Evolutionary conservation across 2,888 invertebrate species (phyloP).

Genomic region (Erpobdella octoculata): DNA sequence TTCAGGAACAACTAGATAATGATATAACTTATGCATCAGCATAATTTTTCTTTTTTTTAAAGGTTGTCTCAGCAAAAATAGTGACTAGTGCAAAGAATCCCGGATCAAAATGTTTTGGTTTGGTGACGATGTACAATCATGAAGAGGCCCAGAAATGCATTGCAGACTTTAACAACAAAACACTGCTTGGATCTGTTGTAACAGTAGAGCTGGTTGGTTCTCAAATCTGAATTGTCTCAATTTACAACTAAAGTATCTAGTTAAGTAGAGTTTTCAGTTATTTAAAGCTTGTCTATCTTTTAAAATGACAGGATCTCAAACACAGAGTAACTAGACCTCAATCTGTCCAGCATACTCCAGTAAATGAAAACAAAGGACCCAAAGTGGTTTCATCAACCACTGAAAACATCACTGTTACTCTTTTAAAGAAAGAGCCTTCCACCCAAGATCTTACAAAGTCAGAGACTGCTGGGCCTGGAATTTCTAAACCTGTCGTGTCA

Average conservation of each 20-base stretch:
- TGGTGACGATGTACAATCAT: constrained; percentile 8
- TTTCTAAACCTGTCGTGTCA: not conserved
- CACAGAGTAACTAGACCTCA: not conserved
- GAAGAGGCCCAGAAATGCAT: constrained; percentile 4
- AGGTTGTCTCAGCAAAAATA: constrained; percentile 4
- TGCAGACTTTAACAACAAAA: not conserved
- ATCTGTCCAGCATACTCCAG: too few relatives aligned
- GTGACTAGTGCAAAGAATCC: constrained; percentile 11
- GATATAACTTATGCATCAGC: not conserved
- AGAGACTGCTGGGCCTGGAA: not conserved
- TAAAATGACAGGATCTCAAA: not conserved
- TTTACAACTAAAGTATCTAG: not conserved
- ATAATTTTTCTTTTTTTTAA: not conserved
- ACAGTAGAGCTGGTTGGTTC: constrained; percentile 5
- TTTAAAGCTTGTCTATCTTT: not conserved
- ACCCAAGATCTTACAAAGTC: not conserved
- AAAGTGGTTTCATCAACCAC: not conserved
- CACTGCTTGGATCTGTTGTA: constrained; percentile 7
- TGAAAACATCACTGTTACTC: too few relatives aligned
- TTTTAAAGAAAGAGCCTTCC: too few relatives aligned
- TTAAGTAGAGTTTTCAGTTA: not conserved
- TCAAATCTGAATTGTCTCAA: not conserved
- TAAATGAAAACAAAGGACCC: not conserved
- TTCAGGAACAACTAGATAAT: too few relatives aligned
- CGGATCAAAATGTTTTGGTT: not conserved